Evolutionary conservation across 2,797 vertebrate species (phyloP).

Genomic region (Tragopan temminckii): DNA sequence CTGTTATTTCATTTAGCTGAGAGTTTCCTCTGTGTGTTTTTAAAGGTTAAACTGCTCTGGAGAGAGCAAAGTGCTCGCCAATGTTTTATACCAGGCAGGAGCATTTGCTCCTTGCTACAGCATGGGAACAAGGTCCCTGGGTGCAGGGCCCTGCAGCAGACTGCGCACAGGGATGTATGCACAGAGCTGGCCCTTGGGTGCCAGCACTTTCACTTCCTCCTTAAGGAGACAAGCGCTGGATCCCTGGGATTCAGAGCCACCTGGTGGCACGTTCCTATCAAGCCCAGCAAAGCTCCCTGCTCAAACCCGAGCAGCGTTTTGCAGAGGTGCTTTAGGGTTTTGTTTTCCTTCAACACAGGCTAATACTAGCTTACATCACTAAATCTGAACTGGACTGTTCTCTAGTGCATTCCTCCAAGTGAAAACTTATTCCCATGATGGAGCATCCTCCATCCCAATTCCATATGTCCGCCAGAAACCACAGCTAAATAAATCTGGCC

Average conservation of each 20-base stretch:
- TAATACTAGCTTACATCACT: not conserved
- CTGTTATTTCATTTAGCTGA: slow-evolving; percentile 47
- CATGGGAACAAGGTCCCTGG: not conserved
- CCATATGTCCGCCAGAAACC: slow-evolving; percentile 18
- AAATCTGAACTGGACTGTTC: slow-evolving; percentile 5
- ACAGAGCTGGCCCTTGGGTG: not conserved
- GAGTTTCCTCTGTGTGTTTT: slow-evolving; percentile 40
- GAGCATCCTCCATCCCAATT: not conserved
- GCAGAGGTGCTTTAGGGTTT: not conserved
- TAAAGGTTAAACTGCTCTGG: slow-evolving; percentile 35
- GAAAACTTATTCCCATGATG: slow-evolving; percentile 23
- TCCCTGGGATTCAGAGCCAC: slow-evolving; percentile 56
- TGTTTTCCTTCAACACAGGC: not conserved
- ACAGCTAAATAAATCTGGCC: slow-evolving; percentile 56
- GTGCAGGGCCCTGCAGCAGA: not conserved
- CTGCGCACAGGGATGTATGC: rapidly evolving
- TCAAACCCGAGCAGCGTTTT: not conserved
- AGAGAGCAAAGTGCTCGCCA: slow-evolving; percentile 15
- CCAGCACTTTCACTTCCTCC: not conserved
- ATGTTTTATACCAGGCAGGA: not conserved
- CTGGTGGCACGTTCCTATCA: slow-evolving; percentile 50
- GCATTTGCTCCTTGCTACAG: not conserved
- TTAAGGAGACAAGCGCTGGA: not conserved
- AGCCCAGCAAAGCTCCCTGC: not conserved
- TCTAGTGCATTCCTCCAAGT: slow-evolving; percentile 20